Evolutionary conservation across 2,888 invertebrate species (phyloP).

Genomic region (Dryomyza anilis): DNA sequence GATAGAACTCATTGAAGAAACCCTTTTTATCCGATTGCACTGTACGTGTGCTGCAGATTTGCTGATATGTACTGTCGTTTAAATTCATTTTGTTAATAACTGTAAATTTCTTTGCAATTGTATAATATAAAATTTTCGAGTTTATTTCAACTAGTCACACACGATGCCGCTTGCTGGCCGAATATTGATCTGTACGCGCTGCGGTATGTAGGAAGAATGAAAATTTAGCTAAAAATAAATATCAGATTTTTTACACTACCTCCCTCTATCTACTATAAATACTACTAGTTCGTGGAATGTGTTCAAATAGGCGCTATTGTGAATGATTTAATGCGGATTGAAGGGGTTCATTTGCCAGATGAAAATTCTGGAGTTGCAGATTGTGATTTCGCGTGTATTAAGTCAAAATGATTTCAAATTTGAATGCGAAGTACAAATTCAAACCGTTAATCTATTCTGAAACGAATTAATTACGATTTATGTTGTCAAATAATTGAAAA

Average conservation of each 20-base stretch:
- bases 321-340: neutral
- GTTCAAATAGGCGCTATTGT: neutral
- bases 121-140: neutral
- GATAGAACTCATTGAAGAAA: constrained; percentile 73
- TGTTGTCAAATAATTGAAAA: no score
- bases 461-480: no score
- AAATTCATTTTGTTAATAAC: constrained; percentile 20
- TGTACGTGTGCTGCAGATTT: constrained; percentile 75
- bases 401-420: no score
- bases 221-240: constrained; percentile 26
- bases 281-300: neutral
- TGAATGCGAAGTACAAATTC: no score
- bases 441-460: no score
- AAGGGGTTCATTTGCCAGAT: neutral
- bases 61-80: constrained; percentile 64
- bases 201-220: neutral
- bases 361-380: no score
- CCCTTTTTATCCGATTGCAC: constrained; percentile 76
- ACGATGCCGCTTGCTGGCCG: no score
- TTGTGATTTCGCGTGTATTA: no score
- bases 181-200: neutral
- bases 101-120: constrained; percentile 22
- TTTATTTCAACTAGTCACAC: no score
- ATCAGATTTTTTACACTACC: no score
- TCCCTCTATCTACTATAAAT: constrained; percentile 13